Evolutionary conservation across 2,113 vertebrate genomes (phyloP).

Genomic region (Ailurus styani): DNA sequence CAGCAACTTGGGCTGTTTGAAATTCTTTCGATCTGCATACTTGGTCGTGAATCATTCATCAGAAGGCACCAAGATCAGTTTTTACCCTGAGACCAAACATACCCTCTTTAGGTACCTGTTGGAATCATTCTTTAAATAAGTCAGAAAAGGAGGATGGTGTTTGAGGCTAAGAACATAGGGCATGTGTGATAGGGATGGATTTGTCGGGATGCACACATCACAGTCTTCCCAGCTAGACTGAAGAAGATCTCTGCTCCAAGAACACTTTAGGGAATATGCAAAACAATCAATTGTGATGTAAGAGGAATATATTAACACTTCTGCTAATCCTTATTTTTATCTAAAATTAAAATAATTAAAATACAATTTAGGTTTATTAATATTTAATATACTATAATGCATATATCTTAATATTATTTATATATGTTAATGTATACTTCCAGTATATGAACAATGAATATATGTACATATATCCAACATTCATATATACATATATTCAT

Average conservation of each 20-base stretch:
- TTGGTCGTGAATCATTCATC: neutral
- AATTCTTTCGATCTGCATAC: neutral
- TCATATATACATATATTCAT: neutral
- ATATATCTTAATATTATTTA: neutral
- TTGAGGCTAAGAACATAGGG: neutral
- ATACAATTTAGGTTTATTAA: neutral
- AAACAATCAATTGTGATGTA: neutral
- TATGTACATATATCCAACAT: neutral
- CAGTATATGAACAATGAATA: neutral
- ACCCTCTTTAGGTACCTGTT: neutral
- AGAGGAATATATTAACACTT: neutral
- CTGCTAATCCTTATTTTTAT: neutral
- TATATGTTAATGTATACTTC: neutral
- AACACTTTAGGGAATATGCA: neutral
- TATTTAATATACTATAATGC: neutral
- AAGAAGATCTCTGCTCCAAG: neutral
- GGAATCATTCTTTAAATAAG: neutral
- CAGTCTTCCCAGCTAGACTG: neutral
- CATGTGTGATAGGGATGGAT: neutral
- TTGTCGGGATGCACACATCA: neutral
- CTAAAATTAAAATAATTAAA: neutral
- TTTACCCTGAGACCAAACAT: neutral
- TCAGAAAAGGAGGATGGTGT: neutral
- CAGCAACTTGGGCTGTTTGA: neutral
- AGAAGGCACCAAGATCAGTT: neutral